Evolutionary conservation across 2,888 invertebrate species (phyloP).

Genomic region (Ectemnius lituratus): DNA sequence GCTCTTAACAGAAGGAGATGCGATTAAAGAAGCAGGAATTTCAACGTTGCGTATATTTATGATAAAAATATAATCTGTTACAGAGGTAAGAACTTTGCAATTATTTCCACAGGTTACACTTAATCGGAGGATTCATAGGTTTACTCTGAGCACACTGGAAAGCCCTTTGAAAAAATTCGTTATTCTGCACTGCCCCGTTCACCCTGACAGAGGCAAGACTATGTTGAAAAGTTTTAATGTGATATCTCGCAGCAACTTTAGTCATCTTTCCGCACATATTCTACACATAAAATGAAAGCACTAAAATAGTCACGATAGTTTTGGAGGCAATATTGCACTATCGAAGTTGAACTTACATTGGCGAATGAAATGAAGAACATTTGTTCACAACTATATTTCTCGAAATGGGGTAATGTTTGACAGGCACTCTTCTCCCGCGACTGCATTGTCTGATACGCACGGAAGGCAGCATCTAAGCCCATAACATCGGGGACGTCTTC

Average conservation of each 20-base stretch:
- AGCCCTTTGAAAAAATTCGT: not conserved
- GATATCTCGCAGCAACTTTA: not conserved
- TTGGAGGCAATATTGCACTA: too few relatives aligned
- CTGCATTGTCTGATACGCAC: not conserved
- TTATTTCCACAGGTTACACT: slow-evolving; percentile 7
- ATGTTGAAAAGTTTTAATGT: not conserved
- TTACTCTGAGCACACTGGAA: not conserved
- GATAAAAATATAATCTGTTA: too few relatives aligned
- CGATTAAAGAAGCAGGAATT: too few relatives aligned
- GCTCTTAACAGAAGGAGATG: too few relatives aligned
- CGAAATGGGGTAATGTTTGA: not conserved
- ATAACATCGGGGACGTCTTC: slow-evolving; percentile 8
- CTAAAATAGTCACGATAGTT: not conserved
- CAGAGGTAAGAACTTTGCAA: too few relatives aligned
- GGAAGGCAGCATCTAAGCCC: not conserved
- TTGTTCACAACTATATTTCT: slow-evolving; percentile 1
- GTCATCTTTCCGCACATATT: not conserved
- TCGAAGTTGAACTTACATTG: slow-evolving; percentile 3
- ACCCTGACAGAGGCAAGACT: not conserved
- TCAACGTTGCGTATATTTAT: too few relatives aligned
- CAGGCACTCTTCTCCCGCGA: not conserved
- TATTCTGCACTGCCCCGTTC: slow-evolving; percentile 9
- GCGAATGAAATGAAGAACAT: slow-evolving; percentile 15
- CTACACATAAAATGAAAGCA: not conserved
- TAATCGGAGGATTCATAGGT: not conserved